Conservation (phyloP, 1,140 invertebrate species). For the Octopus bimaculoides region DNA sequence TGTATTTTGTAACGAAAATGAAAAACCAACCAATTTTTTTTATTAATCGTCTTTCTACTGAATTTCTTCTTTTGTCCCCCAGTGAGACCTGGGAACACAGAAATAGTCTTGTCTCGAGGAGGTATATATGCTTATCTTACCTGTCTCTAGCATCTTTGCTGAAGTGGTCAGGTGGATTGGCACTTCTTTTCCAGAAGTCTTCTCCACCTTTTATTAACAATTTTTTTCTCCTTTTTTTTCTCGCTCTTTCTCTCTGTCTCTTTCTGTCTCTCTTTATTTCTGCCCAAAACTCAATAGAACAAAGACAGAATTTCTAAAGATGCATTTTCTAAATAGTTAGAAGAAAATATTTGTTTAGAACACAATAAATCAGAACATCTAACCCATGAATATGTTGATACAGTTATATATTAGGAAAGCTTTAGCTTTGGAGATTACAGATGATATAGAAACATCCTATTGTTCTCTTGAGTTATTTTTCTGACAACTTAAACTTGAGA, state of each 20-base stretch:
- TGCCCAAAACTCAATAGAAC: too few relatives aligned
- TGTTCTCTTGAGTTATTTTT: too few relatives aligned
- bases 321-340: too few relatives aligned
- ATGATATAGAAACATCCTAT: too few relatives aligned
- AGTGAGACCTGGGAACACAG: slow-evolving; percentile 17
- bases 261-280: neutral
- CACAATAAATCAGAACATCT: too few relatives aligned
- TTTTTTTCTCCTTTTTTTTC: neutral
- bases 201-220: slow-evolving; percentile 6
- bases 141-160: slow-evolving; percentile 9
- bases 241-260: slow-evolving; percentile 3
- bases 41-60: neutral
- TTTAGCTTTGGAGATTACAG: too few relatives aligned
- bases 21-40: neutral
- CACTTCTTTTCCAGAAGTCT: neutral
- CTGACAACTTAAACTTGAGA: too few relatives aligned
- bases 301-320: too few relatives aligned
- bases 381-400: too few relatives aligned
- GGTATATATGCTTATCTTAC: slow-evolving; percentile 17
- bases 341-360: too few relatives aligned
- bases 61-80: slow-evolving; percentile 14
- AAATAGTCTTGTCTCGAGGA: slow-evolving; percentile 22
- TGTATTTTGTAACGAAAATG: too few relatives aligned
- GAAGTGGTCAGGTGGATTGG: neutral
- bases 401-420: too few relatives aligned